These are phyloP conservation scores for Platyura marginata DNA, from an alignment of 1,140 invertebrate species.

Conservation along the genomic window DNA sequence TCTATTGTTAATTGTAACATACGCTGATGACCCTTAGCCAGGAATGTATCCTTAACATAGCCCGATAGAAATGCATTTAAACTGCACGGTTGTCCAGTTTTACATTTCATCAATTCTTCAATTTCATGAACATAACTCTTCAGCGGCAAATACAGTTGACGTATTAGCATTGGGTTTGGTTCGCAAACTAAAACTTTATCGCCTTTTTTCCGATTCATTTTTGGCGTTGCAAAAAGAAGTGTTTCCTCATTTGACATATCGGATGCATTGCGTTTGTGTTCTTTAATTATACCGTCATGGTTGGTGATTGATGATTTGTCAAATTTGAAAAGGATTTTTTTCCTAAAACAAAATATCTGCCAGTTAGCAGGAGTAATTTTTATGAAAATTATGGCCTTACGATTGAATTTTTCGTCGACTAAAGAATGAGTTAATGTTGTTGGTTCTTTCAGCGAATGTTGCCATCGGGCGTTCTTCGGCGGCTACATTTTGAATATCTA, in stretches of 20 bases:
- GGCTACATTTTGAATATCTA: constrained; percentile 56
- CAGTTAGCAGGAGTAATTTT: background rate
- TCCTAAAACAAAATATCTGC: constrained; percentile 6
- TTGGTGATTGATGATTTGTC: constrained; percentile 59
- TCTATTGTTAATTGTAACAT: constrained; percentile 40
- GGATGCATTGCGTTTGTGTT: constrained; percentile 26
- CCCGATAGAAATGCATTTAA: constrained; percentile 56
- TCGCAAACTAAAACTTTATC: constrained; percentile 45
- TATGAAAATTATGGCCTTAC: constrained; percentile 14
- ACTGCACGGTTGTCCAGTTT: constrained; percentile 35
- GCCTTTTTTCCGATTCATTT: constrained; percentile 14
- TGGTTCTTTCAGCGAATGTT: constrained; percentile 31
- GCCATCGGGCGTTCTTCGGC: constrained; percentile 36
- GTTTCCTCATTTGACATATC: constrained; percentile 20
- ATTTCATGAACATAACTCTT: constrained; percentile 60
- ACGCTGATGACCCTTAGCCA: constrained; percentile 35
- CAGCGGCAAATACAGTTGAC: constrained; percentile 52
- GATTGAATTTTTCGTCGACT: constrained; percentile 38
- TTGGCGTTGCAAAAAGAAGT: constrained; percentile 6
- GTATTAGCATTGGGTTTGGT: constrained; percentile 56
- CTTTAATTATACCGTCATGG: constrained; percentile 42
- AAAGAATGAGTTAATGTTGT: constrained; percentile 26
- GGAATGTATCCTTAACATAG: constrained; percentile 53
- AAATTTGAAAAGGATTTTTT: constrained; percentile 50
- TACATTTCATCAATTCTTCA: constrained; percentile 41